These are phyloP conservation scores for Eucidaris tribuloides DNA, from an alignment of 35 echinoderm and acorn worm genomes.

Conservation along the genomic window DNA sequence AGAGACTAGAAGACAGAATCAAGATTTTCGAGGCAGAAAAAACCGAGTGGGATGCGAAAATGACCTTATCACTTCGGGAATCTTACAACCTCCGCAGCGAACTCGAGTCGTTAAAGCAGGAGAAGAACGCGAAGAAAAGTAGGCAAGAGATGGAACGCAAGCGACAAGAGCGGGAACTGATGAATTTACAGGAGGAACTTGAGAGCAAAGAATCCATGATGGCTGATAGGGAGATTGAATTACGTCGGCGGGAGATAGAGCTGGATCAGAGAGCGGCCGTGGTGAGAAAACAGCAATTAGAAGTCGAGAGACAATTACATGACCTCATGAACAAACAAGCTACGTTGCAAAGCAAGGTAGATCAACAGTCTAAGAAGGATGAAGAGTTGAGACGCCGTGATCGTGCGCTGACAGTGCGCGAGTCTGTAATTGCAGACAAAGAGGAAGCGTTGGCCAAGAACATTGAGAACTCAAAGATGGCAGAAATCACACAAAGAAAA, in stretches of 20 bases:
- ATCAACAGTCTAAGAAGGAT: not conserved
- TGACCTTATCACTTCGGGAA: not conserved
- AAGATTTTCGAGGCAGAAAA: conserved; percentile 16
- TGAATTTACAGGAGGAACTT: conserved; percentile 5
- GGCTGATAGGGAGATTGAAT: conserved; percentile 14
- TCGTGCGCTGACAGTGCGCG: not conserved
- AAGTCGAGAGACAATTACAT: not conserved
- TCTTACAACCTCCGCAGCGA: not conserved
- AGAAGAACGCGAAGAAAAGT: not conserved
- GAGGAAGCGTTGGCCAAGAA: conserved; percentile 1
- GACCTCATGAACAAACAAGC: not conserved
- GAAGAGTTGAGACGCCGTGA: conserved; percentile 17
- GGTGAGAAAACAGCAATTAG: conserved; percentile 6
- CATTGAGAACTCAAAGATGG: not conserved
- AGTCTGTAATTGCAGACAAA: conserved; percentile 10
- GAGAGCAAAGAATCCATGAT: conserved; percentile 27
- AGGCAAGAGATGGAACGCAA: not conserved
- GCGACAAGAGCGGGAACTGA: not conserved
- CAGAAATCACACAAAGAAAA: not conserved
- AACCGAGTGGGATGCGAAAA: not conserved
- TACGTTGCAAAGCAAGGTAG: not conserved
- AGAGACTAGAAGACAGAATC: conserved; percentile 6
- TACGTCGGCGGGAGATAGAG: not conserved
- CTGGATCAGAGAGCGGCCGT: not conserved
- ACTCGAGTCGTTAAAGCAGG: conserved; percentile 3